These are phyloP conservation scores for Gallirallus australis DNA, from an alignment of 2,797 vertebrate species.

Conservation along the genomic window DNA sequence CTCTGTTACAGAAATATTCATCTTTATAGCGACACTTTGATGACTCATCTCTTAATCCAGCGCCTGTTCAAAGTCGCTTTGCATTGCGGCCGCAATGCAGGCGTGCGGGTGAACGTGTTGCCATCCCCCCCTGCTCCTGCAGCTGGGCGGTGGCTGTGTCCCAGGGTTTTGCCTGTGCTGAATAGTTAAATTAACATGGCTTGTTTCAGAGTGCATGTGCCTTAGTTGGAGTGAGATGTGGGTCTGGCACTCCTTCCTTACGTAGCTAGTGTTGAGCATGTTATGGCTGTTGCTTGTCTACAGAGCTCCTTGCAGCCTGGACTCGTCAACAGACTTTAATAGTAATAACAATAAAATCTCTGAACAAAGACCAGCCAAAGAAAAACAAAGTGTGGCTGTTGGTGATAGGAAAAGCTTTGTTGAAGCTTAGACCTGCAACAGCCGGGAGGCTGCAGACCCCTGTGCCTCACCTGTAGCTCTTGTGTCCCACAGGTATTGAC, in stretches of 20 bases:
- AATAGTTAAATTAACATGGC: not conserved
- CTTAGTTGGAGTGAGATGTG: not conserved
- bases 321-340: not conserved
- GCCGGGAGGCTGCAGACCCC: not conserved
- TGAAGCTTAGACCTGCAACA: not conserved
- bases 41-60: constrained; percentile 1
- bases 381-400: fast-evolving
- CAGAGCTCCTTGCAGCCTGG: not conserved
- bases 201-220: not conserved
- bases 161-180: not conserved
- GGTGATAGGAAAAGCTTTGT: not conserved
- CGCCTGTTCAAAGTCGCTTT: not conserved
- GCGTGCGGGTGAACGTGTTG: fast-evolving
- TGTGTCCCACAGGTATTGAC: constrained; percentile 87
- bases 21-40: not conserved
- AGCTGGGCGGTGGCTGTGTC: fast-evolving
- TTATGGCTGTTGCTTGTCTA: not conserved
- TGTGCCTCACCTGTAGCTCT: not conserved
- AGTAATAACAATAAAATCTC: not conserved
- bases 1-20: not conserved
- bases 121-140: not conserved
- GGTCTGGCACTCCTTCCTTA: not conserved
- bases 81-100: not conserved
- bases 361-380: not conserved
- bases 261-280: fast-evolving